Conservation (phyloP, 2,888 invertebrate genomes). For the Euzetes globulus region DNA sequence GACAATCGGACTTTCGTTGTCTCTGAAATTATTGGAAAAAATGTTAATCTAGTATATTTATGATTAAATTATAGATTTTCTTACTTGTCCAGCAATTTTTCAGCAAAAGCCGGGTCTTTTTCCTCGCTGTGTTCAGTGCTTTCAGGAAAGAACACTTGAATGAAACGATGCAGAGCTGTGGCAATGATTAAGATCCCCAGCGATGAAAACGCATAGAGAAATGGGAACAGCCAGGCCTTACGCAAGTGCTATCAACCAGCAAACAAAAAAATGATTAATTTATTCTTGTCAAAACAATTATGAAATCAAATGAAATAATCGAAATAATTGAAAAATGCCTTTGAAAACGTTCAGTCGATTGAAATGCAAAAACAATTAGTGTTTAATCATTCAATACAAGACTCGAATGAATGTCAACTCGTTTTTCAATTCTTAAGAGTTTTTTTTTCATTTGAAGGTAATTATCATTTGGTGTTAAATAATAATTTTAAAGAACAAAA, state of each 20-base stretch:
- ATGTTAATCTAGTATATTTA: neutral
- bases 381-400: too few species aligned
- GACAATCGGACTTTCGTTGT: neutral
- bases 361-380: too few species aligned
- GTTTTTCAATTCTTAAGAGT: neutral
- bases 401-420: neutral
- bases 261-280: neutral
- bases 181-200: slow-evolving; percentile 38
- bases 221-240: slow-evolving; percentile 42
- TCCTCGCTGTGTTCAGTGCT: slow-evolving; percentile 28
- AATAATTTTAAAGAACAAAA: neutral
- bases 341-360: neutral
- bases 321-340: too few species aligned
- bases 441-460: neutral
- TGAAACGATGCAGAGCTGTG: slow-evolving; percentile 38
- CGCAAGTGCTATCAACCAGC: slow-evolving; percentile 38
- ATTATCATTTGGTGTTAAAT: neutral
- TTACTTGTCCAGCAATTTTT: neutral
- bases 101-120: neutral
- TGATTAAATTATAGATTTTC: neutral
- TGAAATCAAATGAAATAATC: too few species aligned
- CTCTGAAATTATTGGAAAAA: neutral
- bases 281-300: too few species aligned
- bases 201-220: slow-evolving; percentile 42
- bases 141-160: slow-evolving; percentile 29